Evolutionary conservation across 1,140 invertebrate genomes (phyloP).

Genomic region (Drosophila gunungcola): DNA sequence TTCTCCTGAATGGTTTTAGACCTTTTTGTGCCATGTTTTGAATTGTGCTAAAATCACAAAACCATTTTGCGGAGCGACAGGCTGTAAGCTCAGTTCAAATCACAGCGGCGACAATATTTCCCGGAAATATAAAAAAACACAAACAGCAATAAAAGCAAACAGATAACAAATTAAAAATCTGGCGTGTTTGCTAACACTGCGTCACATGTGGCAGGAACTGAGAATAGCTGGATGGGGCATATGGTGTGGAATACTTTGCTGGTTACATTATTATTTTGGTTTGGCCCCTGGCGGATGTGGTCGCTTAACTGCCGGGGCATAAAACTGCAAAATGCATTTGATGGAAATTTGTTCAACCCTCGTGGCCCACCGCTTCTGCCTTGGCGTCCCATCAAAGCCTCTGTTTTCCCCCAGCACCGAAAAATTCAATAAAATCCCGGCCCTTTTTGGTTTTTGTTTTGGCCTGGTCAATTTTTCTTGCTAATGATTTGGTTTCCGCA

Average conservation of each 20-base stretch:
- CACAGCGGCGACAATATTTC: slow-evolving; percentile 39
- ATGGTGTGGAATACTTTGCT: slow-evolving; percentile 59
- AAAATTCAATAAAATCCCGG: slow-evolving; percentile 53
- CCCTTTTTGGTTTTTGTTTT: slow-evolving; percentile 2
- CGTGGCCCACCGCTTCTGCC: slow-evolving; percentile 14
- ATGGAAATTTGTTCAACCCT: slow-evolving; percentile 66
- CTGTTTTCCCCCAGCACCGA: slow-evolving; percentile 7
- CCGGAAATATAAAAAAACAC: slow-evolving; percentile 22
- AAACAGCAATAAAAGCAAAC: slow-evolving; percentile 18
- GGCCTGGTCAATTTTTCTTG: slow-evolving; percentile 75
- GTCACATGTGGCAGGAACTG: slow-evolving; percentile 26
- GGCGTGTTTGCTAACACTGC: slow-evolving; percentile 27
- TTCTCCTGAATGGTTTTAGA: background rate
- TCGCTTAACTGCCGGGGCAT: slow-evolving; percentile 59
- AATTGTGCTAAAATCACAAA: slow-evolving; percentile 18
- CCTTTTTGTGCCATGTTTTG: slow-evolving; percentile 2
- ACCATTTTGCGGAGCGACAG: slow-evolving; percentile 11
- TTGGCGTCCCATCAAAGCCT: background rate
- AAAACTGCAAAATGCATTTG: slow-evolving; percentile 45
- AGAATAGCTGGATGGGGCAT: slow-evolving; percentile 17
- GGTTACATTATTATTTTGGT: slow-evolving; percentile 67
- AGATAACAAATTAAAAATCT: slow-evolving; percentile 56
- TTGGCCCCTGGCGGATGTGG: slow-evolving; percentile 58
- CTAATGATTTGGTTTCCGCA: slow-evolving; percentile 77
- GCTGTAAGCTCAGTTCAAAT: slow-evolving; percentile 35